Conservation (phyloP, 2,797 vertebrate genomes). For the Enteromius treurensis region DNA sequence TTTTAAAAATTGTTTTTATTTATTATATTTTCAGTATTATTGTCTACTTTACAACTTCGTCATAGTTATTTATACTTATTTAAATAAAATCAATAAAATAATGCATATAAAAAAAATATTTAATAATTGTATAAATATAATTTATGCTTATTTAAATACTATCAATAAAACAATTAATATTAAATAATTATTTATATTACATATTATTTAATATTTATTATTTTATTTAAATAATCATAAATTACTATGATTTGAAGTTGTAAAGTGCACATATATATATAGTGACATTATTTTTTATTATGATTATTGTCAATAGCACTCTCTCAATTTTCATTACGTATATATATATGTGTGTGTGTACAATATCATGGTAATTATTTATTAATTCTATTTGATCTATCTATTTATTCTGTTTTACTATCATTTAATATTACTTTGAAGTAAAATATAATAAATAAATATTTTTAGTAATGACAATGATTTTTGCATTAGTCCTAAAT, state of each 20-base stretch:
- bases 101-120: too few relatives aligned
- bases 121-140: background rate
- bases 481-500: background rate
- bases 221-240: background rate
- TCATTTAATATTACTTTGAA: background rate
- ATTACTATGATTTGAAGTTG: too few relatives aligned
- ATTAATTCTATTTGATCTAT: background rate
- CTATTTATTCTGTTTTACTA: too few relatives aligned
- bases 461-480: background rate
- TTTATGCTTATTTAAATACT: too few relatives aligned
- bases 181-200: background rate
- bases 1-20: background rate
- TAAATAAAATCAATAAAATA: background rate
- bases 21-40: background rate
- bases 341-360: too few relatives aligned
- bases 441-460: background rate
- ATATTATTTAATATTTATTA: background rate
- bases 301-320: too few relatives aligned
- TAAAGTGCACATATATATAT: too few relatives aligned
- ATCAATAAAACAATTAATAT: too few relatives aligned
- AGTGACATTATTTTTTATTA: too few relatives aligned
- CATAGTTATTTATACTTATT: background rate
- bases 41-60: too few relatives aligned
- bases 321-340: too few relatives aligned
- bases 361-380: too few relatives aligned